Conservation (phyloP, 2,113 vertebrate genomes). For the Entelurus aequoreus region DNA sequence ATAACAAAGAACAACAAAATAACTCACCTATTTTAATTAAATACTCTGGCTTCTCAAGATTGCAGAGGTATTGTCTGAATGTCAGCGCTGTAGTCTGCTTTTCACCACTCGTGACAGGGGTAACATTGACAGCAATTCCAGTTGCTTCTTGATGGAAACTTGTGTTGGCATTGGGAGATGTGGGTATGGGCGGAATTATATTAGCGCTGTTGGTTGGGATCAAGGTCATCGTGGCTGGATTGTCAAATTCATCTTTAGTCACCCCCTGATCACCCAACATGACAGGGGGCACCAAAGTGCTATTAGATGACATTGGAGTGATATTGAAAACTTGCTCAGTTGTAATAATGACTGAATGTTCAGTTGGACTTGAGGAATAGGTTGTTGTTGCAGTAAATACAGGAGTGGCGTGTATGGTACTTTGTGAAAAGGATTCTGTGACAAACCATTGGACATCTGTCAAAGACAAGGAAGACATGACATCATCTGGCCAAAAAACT, state of each 20-base stretch:
- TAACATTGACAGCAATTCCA: constrained; percentile 16
- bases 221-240: constrained; percentile 39
- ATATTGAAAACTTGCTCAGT: constrained; percentile 32
- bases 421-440: constrained; percentile 38
- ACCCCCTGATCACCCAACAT: constrained; percentile 54
- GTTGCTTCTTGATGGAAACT: constrained; percentile 36
- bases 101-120: constrained; percentile 30
- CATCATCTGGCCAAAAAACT: constrained; percentile 39
- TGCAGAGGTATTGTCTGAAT: constrained; percentile 79
- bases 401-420: constrained; percentile 17
- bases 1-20: not conserved
- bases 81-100: constrained; percentile 63
- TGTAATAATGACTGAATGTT: not conserved
- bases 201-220: constrained; percentile 38
- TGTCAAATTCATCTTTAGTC: constrained; percentile 46
- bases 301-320: constrained; percentile 22
- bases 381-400: constrained; percentile 31
- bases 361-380: constrained; percentile 22
- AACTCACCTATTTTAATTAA: constrained; percentile 81
- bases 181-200: constrained; percentile 24
- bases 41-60: constrained; percentile 74
- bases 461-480: constrained; percentile 33
- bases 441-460: constrained; percentile 61
- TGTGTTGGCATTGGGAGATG: constrained; percentile 37
- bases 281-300: constrained; percentile 29